Evolutionary conservation across 2,888 invertebrate species (phyloP), one percentile per base, ranked within the genome.

Genomic region (Congeria kusceri): DNA sequence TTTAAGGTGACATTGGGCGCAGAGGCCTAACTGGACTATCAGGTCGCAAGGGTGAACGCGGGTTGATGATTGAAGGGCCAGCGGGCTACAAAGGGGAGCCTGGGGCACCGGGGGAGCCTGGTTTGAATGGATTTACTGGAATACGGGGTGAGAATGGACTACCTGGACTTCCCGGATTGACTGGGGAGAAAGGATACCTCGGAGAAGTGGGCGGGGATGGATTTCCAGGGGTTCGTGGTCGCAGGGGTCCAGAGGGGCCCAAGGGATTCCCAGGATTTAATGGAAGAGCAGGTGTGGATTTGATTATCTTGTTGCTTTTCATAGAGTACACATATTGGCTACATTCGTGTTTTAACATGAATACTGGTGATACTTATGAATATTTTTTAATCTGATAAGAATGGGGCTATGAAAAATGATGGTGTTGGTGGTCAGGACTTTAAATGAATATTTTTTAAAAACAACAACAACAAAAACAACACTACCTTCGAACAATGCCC

Each of bases 211-310:
- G 97, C 5, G 18, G 46, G 5, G 44, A 57, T 47, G 77, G 77
- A 5, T 18, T 47, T 29, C 63, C 53, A 46, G 77, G 77, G 11
- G 13, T n/a, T 15, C 49, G 57, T 39, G 77, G 77, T 20, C 94
- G 95, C 83, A 95, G 96, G 58, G 97, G 97, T 49, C 92, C 94
- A 2, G 95, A 95, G 87, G 96, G 96, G 85, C 94, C 94, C 28
- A 95, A 95, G 94, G 96, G 96, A 7, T 85, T 85, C 18, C 72
- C 77, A 20, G 77, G 77, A 20, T 72, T 72, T 44, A 20, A 46
- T 25, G 72, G 72, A 53, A 39, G 63, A 47, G 63, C 63, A 59
- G 77, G 77, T 77, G 28, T 11, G 47, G 28, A 27, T 25, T 3
- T 1, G 13, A 63, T n/a, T n/a, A n/a, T n/a, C n/a, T n/a, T n/a